Evolutionary conservation across 2,888 invertebrate genomes (phyloP).

Genomic region (Agrilus biguttatus): DNA sequence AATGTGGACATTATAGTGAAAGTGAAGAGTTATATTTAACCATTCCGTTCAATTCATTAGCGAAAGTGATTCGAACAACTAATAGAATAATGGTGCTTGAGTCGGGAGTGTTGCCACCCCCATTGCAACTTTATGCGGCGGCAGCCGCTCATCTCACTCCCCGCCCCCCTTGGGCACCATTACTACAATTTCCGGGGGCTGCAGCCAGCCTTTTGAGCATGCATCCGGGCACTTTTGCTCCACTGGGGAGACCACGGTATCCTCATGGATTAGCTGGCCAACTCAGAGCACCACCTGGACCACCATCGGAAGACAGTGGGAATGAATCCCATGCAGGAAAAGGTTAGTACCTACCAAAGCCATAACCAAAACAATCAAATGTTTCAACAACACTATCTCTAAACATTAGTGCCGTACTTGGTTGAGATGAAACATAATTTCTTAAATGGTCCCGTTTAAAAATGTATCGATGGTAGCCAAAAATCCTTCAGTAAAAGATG

Average conservation of each 20-base stretch:
- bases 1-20: too few species aligned
- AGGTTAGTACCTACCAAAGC: conserved; percentile 19
- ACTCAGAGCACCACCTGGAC: conserved; percentile 28
- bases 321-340: conserved; percentile 32
- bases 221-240: conserved; percentile 29
- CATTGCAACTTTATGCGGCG: conserved; percentile 55
- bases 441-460: too few species aligned
- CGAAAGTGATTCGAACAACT: conserved; percentile 16
- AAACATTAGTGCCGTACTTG: too few species aligned
- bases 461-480: too few species aligned
- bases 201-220: conserved; percentile 30
- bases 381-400: too few species aligned
- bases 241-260: conserved; percentile 27
- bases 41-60: conserved; percentile 1
- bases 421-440: too few species aligned
- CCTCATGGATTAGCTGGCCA: conserved; percentile 24
- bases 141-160: conserved; percentile 50
- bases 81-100: conserved; percentile 44
- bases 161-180: conserved; percentile 38
- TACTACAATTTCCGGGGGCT: conserved; percentile 33
- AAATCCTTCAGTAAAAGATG: too few species aligned
- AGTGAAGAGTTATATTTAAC: neutral
- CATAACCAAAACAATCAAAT: too few species aligned
- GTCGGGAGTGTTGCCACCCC: conserved; percentile 48
- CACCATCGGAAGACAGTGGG: conserved; percentile 32